phyloP scores from a whole-genome alignment of 2,113 vertebrate species.

The Menidia beryllina region DNA sequence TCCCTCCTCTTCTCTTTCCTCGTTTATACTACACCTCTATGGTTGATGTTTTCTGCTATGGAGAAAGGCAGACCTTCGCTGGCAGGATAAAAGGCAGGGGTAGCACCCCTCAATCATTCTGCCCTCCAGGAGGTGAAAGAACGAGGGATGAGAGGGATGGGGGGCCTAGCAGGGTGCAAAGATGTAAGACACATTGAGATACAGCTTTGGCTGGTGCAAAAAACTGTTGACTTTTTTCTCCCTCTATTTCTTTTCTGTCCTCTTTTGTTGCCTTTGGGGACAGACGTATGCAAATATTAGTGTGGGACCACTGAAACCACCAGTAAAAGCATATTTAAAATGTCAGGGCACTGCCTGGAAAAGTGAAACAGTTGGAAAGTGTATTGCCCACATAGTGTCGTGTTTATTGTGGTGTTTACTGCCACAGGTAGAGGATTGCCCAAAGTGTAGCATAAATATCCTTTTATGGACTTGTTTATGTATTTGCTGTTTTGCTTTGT shows the following conservation, averaged over 20 bases:
- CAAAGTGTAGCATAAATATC: constrained; percentile 3
- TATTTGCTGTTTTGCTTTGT: no score
- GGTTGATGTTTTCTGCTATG: constrained; percentile 68
- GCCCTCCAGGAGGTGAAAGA: constrained; percentile 78
- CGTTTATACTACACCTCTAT: constrained; percentile 62
- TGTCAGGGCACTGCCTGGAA: constrained; percentile 68
- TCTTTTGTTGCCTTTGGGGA: constrained; percentile 70
- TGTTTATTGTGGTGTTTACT: constrained; percentile 30
- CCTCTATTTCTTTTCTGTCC: constrained; percentile 45
- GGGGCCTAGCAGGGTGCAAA: constrained; percentile 75
- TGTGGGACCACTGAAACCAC: constrained; percentile 55
- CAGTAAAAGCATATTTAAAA: constrained; percentile 72
- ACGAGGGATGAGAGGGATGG: constrained; percentile 64
- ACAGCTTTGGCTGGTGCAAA: constrained; percentile 72
- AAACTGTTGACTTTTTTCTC: constrained; percentile 73
- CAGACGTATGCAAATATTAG: constrained; percentile 81
- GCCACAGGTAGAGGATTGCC: constrained; percentile 28
- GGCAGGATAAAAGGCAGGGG: constrained; percentile 79
- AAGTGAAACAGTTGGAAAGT: constrained; percentile 66
- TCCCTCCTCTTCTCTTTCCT: constrained; percentile 64
- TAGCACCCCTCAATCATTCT: constrained; percentile 76
- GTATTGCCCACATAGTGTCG: constrained; percentile 33
- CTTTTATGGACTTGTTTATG: neutral
- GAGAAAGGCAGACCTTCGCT: constrained; percentile 71
- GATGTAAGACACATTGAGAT: constrained; percentile 80